These are phyloP conservation scores for Popillia japonica DNA, from an alignment of 1,140 invertebrate species.

Conservation along the genomic window DNA sequence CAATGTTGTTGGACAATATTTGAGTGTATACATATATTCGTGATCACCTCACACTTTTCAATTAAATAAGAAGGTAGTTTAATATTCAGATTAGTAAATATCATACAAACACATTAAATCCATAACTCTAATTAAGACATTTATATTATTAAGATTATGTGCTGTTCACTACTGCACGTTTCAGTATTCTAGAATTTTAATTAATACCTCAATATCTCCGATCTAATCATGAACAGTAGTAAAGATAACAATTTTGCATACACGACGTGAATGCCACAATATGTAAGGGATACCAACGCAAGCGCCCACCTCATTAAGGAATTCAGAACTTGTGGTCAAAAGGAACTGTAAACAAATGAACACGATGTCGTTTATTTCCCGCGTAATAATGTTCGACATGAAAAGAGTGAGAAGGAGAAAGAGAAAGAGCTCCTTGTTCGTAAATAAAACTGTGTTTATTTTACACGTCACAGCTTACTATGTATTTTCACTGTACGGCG, in stretches of 20 bases:
- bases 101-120: no score
- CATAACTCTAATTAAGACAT: no score
- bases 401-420: background rate
- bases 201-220: background rate
- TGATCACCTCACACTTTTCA: no score
- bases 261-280: background rate
- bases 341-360: conserved; percentile 9
- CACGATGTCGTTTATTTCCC: conserved; percentile 4
- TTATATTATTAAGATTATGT: no score
- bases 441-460: conserved; percentile 17
- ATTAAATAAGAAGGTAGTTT: no score
- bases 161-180: no score
- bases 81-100: no score
- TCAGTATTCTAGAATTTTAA: background rate
- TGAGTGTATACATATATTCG: no score
- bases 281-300: background rate
- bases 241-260: background rate
- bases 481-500: background rate
- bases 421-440: background rate
- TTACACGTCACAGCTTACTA: conserved; percentile 6
- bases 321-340: conserved; percentile 19
- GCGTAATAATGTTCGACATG: conserved; percentile 1
- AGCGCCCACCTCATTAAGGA: conserved; percentile 13
- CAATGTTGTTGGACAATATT: no score
- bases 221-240: background rate